Percentiles rank a stretch among this genome's conserved stretches.
Conservation (phyloP, 2,888 invertebrate genomes). For the Ypsolopha scabrella region DNA sequence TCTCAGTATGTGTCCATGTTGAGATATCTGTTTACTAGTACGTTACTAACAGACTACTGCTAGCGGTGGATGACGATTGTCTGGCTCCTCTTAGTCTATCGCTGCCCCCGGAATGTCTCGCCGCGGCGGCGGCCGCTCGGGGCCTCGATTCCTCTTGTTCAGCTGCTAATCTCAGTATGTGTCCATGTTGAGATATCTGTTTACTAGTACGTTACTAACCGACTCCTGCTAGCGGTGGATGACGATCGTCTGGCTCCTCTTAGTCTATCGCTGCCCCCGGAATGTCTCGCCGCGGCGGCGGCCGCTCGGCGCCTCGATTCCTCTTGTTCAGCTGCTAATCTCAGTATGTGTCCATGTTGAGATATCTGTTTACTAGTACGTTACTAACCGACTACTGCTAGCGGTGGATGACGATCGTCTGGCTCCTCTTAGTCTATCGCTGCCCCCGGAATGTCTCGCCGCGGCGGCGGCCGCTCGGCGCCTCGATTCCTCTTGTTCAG, state of each 20-base stretch:
- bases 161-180: too few relatives aligned
- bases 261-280: conserved; percentile 18
- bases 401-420: conserved; percentile 13
- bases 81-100: conserved; percentile 37
- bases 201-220: background rate
- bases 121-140: conserved; percentile 33
- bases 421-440: conserved; percentile 55
- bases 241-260: conserved; percentile 44
- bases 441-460: conserved; percentile 50
- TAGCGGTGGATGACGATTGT: conserved; percentile 41
- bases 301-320: too few relatives aligned
- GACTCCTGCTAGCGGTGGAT: conserved; percentile 28
- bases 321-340: too few relatives aligned
- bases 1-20: conserved; percentile 35
- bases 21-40: too few relatives aligned
- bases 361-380: background rate
- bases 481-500: conserved; percentile 84
- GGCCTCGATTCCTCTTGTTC: too few relatives aligned
- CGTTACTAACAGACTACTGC: conserved; percentile 5
- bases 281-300: conserved; percentile 57
- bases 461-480: conserved; percentile 69
- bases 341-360: conserved; percentile 16
- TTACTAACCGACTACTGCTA: background rate
- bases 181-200: too few relatives aligned
- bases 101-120: conserved; percentile 31